These are phyloP conservation scores for Chrysodeixis includens DNA, from an alignment of 2,888 invertebrate species.

Conservation along the genomic window DNA sequence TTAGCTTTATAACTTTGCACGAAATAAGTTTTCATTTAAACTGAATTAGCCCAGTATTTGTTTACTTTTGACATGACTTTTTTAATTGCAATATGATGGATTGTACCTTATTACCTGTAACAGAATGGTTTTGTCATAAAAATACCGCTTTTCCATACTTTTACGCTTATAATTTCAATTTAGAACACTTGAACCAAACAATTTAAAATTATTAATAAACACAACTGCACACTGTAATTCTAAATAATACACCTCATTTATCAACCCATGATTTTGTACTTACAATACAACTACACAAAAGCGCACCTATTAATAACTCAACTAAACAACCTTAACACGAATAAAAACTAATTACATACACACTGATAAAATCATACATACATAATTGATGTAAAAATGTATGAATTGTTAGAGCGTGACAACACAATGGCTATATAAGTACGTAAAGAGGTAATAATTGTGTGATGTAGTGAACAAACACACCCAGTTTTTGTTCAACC, in stretches of 20 bases:
- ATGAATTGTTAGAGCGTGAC: conserved; percentile 45
- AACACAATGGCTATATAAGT: conserved; percentile 45
- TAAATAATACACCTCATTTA: conserved; percentile 17
- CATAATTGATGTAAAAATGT: conserved; percentile 32
- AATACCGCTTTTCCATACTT: no score
- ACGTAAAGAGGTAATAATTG: background rate
- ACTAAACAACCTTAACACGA: conserved; percentile 44
- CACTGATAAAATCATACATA: conserved; percentile 42
- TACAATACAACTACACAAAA: conserved; percentile 23
- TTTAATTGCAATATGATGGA: no score
- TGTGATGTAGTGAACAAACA: conserved; percentile 50
- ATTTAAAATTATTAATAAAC: background rate
- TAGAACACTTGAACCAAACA: background rate
- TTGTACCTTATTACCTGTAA: no score
- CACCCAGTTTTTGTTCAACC: conserved; percentile 68
- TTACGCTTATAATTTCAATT: no score
- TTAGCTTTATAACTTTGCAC: no score
- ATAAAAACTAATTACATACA: conserved; percentile 51
- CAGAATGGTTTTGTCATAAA: no score
- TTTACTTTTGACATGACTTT: no score
- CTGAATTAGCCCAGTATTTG: no score
- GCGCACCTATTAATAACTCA: conserved; percentile 30
- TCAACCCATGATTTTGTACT: conserved; percentile 33
- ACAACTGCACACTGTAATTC: background rate
- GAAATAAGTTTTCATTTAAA: no score